Conservation (phyloP, 2,888 invertebrate species). For the Tupiocoris notatus region DNA sequence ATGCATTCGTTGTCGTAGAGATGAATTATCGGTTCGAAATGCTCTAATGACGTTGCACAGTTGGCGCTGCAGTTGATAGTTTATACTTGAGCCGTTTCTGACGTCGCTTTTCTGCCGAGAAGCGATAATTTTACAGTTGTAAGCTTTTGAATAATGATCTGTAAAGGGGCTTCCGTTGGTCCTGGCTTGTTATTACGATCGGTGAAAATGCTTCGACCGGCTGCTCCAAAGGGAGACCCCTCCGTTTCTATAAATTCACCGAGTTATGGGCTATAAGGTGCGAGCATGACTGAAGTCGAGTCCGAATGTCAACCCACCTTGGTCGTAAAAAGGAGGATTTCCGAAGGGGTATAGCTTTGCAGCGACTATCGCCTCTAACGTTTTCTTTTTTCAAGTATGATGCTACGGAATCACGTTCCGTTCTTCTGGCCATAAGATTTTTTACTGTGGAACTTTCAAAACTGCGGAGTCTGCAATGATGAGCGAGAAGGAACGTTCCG, state of each 20-base stretch:
- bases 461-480: background rate
- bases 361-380: background rate
- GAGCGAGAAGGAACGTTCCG: background rate
- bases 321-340: background rate
- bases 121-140: background rate
- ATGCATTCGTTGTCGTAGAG: too few species aligned
- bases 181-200: background rate
- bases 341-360: background rate
- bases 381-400: background rate
- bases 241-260: background rate
- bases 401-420: background rate
- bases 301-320: background rate
- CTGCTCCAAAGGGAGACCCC: background rate
- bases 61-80: too few species aligned
- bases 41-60: too few species aligned
- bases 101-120: too few species aligned
- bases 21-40: too few species aligned
- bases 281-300: background rate
- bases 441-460: background rate
- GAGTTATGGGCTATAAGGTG: background rate
- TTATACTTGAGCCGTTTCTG: too few species aligned
- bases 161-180: background rate
- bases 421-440: background rate
- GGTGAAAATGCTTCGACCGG: background rate
- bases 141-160: background rate